Conservation (phyloP, 2,113 vertebrate species). For the Phyllostomus discolor region DNA sequence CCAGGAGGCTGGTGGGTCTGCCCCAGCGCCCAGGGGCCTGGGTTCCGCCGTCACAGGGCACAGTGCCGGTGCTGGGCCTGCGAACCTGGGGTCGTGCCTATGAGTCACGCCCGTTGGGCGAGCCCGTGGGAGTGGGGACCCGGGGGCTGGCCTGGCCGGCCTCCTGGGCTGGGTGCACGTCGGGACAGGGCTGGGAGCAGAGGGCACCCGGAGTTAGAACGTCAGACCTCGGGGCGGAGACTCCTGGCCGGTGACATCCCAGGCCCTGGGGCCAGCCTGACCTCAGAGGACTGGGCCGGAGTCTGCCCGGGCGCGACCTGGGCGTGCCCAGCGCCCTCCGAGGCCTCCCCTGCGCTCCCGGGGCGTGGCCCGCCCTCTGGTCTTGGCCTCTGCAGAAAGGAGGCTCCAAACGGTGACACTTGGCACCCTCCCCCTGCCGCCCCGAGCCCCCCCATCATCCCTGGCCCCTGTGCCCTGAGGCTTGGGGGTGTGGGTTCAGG, state of each 20-base stretch:
- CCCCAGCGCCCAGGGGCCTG: neutral
- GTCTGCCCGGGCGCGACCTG: neutral
- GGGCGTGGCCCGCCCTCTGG: accelerated
- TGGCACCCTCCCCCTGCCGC: accelerated
- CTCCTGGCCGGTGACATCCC: accelerated
- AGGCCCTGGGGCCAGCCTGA: neutral
- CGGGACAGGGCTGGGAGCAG: neutral
- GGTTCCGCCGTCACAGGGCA: neutral
- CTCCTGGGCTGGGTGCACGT: accelerated
- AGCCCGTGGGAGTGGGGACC: neutral
- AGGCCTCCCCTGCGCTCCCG: accelerated
- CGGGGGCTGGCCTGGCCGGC: accelerated
- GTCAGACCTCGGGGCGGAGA: neutral
- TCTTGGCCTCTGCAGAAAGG: neutral
- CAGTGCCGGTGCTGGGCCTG: neutral
- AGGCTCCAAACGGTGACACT: accelerated
- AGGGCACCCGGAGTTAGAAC: neutral
- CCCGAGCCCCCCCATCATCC: accelerated
- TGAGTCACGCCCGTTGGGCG: neutral
- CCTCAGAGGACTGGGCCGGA: neutral
- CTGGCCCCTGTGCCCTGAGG: accelerated
- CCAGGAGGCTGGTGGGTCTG: neutral
- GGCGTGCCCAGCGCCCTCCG: accelerated
- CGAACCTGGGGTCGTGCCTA: accelerated
- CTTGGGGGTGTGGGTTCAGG: too few relatives aligned